Conservation (phyloP, 2,888 invertebrate species). For the Nyleta sp. region DNA sequence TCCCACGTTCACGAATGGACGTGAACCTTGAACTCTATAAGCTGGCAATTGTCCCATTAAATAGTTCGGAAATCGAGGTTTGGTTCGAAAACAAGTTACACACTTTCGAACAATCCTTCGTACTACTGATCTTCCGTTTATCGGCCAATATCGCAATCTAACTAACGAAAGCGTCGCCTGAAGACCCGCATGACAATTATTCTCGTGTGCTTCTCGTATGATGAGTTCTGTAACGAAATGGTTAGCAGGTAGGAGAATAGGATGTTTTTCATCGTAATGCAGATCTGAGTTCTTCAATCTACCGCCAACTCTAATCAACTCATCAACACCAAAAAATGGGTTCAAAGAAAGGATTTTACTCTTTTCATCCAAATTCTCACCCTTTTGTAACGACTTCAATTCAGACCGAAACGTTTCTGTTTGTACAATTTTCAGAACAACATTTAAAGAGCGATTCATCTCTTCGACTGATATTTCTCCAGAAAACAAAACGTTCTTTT, state of each 20-base stretch:
- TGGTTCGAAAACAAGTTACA: constrained; percentile 13
- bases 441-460: neutral
- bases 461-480: constrained; percentile 2
- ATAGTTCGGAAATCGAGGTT: constrained; percentile 6
- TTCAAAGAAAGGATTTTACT: constrained; percentile 1
- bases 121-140: constrained; percentile 1
- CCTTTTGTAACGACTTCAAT: constrained; percentile 5
- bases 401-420: neutral
- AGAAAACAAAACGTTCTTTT: neutral
- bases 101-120: neutral
- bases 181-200: constrained; percentile 4
- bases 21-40: neutral
- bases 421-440: constrained; percentile 4
- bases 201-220: constrained; percentile 7
- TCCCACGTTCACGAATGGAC: constrained; percentile 9
- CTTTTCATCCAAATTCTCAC: neutral
- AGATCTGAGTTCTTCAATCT: neutral
- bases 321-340: constrained; percentile 1
- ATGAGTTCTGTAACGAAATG: constrained; percentile 15
- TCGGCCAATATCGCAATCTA: constrained; percentile 18
- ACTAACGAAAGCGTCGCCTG: neutral
- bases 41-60: constrained; percentile 31
- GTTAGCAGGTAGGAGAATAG: constrained; percentile 1
- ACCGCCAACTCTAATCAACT: constrained; percentile 7
- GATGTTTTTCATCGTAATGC: constrained; percentile 12